Evolutionary conservation across 2,888 invertebrate genomes (phyloP), one percentile per base, ranked within the genome.

Genomic region (Drosophila kambysellisi): DNA sequence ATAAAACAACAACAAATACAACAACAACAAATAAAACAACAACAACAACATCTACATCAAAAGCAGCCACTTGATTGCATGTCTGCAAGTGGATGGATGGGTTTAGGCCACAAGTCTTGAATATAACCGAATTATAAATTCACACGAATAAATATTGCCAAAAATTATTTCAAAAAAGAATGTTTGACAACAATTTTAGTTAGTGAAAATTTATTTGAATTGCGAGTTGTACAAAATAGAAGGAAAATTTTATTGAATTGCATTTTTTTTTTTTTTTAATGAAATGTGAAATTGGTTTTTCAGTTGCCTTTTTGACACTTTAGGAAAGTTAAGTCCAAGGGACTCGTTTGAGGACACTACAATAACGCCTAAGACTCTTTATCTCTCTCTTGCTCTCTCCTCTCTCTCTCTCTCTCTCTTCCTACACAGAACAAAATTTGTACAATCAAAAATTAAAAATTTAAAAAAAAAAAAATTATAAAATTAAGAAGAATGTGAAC

Each of bases 41-140:
- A 61, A 37, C 12, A 11, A 46, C 15, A 75, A 50, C 41, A 58
- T 58, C 35, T 48, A 52, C 43, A 57, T 57, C 48, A 63, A 41
- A 50, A 72, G 30, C 20, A 74, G 30, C 57, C 43, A 43, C n/a
- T 59, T n/a, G 20, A 67, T 25, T 51, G 62, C 56, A 33, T 37
- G 51, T 37, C 65, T 66, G 51, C 65, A 30, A 66, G 20, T 52
- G 51, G 32, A 37, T 53, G 68, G 46, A 9, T n/a, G 53, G 46
- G 15, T 15, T 25, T 15, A 37, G 41, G 35, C 46, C 59, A 25
- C 15, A 48, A 25, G 20, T 30, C 8, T n/a, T 33, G 5, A 20
- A 8, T n/a, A 12, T 4, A 41, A 9, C 20, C 6, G 6, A 43
- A 32, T 30, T 43, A 41, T 25, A 30, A 20, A 51, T 29, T 29